Base-by-base conservation (phyloP, 2,888 invertebrate genomes). In the Caenorhabditis japonica region DNA sequence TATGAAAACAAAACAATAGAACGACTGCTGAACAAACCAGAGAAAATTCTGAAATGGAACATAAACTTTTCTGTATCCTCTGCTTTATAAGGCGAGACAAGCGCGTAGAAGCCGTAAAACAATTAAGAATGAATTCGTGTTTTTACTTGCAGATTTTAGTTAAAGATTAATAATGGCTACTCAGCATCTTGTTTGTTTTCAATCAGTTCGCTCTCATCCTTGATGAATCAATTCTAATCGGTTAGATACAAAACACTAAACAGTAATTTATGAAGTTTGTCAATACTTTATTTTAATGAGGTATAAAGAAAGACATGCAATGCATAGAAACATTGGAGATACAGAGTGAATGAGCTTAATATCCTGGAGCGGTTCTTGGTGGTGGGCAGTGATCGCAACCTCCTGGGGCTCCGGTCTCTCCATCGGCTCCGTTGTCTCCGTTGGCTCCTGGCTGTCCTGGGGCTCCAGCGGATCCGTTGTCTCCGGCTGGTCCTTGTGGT, bases 361-460 rank as follows among this genome's bases (percentile, higher is more conserved):
- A 82, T 75, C 82, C 82, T 61, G 82, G 81, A 19, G 80, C 79
- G 44, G 82, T 82, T 46, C 82, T 71, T 64, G 80, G 81, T 59
- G 80, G 80, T 61, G 81, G 80, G 77, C 81, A 83, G 76, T 83
- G 81, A 70, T 81, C 80, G 80, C 81, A 81, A 52, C 77, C 76
- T 73, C 83, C 83, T 62, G 74, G 78, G 53, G 64, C 69, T 61
- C 84, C 84, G 30, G 79, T 76, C 39, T 75, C 66, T 75, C 84
- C 84, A 44, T 79, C 78, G 47, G 78, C 61, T 74, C 74, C 74
- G 33, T 74, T 68, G 74, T 74, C 58, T 74, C 74, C 74, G 56
- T 68, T 66, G 68, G 60, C 61, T 74, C 74, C 74, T 74, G 74
- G 74, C 58, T 74, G 71, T 72, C 83, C 82, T 56, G 75, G 79